A percentile compares a stretch with the other conserved stretches of the same genome.
These are phyloP conservation scores for Harpegnathos saltator DNA, from an alignment of 1,140 invertebrate species.

Conservation along the genomic window DNA sequence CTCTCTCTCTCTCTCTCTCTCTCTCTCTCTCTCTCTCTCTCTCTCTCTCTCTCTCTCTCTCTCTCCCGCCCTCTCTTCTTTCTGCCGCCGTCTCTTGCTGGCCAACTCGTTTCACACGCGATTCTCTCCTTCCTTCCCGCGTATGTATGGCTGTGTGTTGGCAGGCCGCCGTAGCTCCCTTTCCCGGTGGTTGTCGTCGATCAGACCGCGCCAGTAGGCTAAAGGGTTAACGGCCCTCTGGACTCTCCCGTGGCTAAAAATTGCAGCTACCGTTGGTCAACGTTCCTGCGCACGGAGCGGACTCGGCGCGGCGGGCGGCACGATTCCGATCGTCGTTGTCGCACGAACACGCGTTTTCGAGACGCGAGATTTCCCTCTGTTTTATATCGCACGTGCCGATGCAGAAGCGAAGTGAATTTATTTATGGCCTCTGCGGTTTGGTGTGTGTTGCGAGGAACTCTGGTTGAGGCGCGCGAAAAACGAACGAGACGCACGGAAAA, in stretches of 20 bases:
- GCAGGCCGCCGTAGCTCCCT: slow-evolving; percentile 18
- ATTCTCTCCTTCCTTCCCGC: slow-evolving; percentile 25
- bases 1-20: slow-evolving; percentile 34
- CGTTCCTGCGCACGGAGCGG: slow-evolving; percentile 21
- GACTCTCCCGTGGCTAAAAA: slow-evolving; percentile 57
- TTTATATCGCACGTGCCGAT: slow-evolving; percentile 41
- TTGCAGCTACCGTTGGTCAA: slow-evolving; percentile 46
- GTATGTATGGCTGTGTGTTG: slow-evolving; percentile 28
- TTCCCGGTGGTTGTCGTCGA: slow-evolving; percentile 35
- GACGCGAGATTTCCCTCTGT: slow-evolving; percentile 47
- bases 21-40: too few species aligned
- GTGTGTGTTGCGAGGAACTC: slow-evolving; percentile 36
- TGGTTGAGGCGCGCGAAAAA: slow-evolving; percentile 37
- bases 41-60: too few species aligned
- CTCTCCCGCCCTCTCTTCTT: slow-evolving; percentile 38
- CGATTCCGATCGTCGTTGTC: not conserved
- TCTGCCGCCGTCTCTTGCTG: slow-evolving; percentile 18
- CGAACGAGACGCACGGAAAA: slow-evolving; percentile 34
- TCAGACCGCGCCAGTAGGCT: slow-evolving; percentile 61
- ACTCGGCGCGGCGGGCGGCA: too few species aligned
- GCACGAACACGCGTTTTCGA: not conserved
- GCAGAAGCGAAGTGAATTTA: slow-evolving; percentile 48
- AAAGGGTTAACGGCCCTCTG: slow-evolving; percentile 71
- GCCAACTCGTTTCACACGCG: slow-evolving; percentile 35
- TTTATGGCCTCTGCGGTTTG: slow-evolving; percentile 55